A percentile compares a stretch with the other conserved stretches of the same genome.
Conservation (phyloP, 2,888 invertebrate species). For the Therioaphis trifolii region DNA sequence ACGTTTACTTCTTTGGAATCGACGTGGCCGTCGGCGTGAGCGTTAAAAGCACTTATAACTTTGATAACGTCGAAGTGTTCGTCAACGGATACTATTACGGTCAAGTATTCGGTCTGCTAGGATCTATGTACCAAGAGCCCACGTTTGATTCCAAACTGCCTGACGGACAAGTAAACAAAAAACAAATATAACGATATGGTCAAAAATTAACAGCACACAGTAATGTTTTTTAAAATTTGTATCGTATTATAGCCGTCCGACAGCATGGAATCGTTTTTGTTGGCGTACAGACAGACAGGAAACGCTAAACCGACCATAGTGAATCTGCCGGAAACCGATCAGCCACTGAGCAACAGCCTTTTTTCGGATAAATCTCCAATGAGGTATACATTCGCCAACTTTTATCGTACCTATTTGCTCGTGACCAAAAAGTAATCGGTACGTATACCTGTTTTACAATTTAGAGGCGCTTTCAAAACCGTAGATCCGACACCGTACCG, state of each 20-base stretch:
- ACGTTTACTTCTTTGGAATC: conserved; percentile 9
- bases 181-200: too few species aligned
- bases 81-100: conserved; percentile 42
- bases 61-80: neutral
- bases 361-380: conserved; percentile 39
- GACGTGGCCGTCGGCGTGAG: conserved; percentile 8
- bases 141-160: conserved; percentile 6
- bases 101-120: conserved; percentile 22
- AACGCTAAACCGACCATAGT: neutral
- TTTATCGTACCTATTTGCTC: neutral
- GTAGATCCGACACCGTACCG: conserved; percentile 1
- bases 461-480: neutral
- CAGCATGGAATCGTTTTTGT: conserved; percentile 10
- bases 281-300: neutral
- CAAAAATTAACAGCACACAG: too few species aligned
- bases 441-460: neutral
- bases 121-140: conserved; percentile 47
- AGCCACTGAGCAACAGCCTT: neutral
- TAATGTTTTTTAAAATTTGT: neutral
- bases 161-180: conserved; percentile 35
- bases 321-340: neutral
- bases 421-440: neutral
- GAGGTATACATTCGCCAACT: neutral
- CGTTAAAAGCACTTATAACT: conserved; percentile 9
- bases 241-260: neutral